Percentiles rank a stretch among this genome's conserved stretches.
Evolutionary conservation across 2,888 invertebrate genomes (phyloP).

Genomic region (Aphodius granarius): DNA sequence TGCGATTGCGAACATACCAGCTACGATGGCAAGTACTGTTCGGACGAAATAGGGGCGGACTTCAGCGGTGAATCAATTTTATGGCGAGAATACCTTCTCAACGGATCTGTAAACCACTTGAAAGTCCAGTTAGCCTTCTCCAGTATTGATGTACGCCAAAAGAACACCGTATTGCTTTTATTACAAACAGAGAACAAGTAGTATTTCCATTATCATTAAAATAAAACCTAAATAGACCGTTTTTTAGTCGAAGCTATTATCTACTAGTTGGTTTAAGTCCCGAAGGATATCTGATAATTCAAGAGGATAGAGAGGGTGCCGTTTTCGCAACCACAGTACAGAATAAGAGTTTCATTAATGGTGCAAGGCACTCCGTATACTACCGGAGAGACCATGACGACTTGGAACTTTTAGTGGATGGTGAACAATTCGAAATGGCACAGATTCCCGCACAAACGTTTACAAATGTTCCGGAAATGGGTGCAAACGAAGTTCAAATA

Average conservation of each 20-base stretch:
- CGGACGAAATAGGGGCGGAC: constrained; percentile 87
- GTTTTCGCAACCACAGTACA: constrained; percentile 73
- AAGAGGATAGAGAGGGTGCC: constrained; percentile 81
- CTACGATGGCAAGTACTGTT: constrained; percentile 85
- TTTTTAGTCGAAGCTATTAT: constrained; percentile 76
- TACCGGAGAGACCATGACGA: constrained; percentile 71
- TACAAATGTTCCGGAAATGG: constrained; percentile 67
- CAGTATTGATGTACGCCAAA: constrained; percentile 75
- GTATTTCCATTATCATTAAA: constrained; percentile 35
- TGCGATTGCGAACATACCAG: constrained; percentile 90
- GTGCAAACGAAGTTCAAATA: constrained; percentile 82
- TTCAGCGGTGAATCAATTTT: constrained; percentile 86
- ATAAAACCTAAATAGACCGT: constrained; percentile 1
- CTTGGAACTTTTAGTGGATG: constrained; percentile 73
- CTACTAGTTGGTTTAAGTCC: constrained; percentile 79
- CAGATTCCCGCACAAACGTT: constrained; percentile 70
- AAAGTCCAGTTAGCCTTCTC: constrained; percentile 88
- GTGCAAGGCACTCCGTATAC: constrained; percentile 76
- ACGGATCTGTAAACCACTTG: constrained; percentile 73
- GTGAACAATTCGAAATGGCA: constrained; percentile 71
- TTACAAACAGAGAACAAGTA: constrained; percentile 84
- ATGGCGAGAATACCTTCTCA: constrained; percentile 74
- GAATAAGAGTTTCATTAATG: constrained; percentile 80
- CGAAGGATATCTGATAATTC: constrained; percentile 81
- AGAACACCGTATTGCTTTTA: constrained; percentile 76